Conservation (phyloP, 2,113 vertebrate species). For the Cricetomys ansorgei region DNA sequence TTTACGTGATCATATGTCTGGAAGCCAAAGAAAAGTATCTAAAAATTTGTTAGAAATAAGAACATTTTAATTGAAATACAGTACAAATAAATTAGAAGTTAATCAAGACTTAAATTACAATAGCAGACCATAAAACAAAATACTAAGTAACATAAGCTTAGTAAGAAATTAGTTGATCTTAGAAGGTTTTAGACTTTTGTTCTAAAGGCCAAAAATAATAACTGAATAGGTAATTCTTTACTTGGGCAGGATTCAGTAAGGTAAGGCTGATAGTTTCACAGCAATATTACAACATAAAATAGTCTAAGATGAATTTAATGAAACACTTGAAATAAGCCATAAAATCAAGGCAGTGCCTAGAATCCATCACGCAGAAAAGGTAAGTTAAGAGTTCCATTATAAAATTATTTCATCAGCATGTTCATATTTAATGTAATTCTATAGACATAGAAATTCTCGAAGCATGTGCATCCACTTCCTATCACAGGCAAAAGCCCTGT, state of each 20-base stretch:
- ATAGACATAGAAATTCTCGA: not conserved
- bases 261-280: not conserved
- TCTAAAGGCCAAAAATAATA: not conserved
- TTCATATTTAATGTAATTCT: not conserved
- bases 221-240: not conserved
- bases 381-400: not conserved
- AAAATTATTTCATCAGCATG: not conserved
- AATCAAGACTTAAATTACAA: not conserved
- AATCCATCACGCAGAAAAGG: not conserved
- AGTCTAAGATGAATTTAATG: not conserved
- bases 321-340: not conserved
- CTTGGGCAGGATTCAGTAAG: not conserved
- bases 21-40: not conserved
- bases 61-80: not conserved
- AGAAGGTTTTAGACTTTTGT: not conserved
- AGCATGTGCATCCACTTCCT: not conserved
- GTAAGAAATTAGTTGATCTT: not conserved
- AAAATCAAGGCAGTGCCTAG: not conserved
- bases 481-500: not conserved
- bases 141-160: not conserved
- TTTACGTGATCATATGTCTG: not conserved
- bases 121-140: not conserved
- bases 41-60: not conserved
- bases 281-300: not conserved
- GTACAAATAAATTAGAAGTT: not conserved